Evolutionary conservation across 1,140 invertebrate species (phyloP).

Genomic region (Heterodera schachtii): DNA sequence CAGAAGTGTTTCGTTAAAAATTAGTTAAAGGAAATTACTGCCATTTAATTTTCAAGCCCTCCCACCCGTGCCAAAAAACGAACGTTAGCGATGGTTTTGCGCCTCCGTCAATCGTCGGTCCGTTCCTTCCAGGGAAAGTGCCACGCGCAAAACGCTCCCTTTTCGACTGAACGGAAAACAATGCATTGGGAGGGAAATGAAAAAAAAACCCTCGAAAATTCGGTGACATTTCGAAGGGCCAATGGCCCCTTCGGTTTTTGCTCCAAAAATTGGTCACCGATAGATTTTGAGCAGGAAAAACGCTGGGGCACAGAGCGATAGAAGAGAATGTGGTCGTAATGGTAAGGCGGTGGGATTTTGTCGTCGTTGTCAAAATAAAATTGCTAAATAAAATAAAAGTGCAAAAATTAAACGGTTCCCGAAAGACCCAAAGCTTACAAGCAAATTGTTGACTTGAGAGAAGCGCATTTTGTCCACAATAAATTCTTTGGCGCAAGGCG

Average conservation of each 20-base stretch:
- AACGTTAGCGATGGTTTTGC: conserved; percentile 55
- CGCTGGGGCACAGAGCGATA: conserved; percentile 53
- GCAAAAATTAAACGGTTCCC: not conserved
- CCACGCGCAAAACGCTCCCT: conserved; percentile 38
- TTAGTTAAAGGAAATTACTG: not conserved
- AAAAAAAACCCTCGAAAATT: conserved; percentile 6
- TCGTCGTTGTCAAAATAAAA: conserved; percentile 64
- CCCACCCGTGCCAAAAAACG: not conserved
- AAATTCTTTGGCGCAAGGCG: conserved; percentile 64
- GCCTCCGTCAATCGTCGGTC: conserved; percentile 60
- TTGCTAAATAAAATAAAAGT: conserved; percentile 37
- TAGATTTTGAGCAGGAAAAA: conserved; percentile 54
- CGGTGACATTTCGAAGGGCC: conserved; percentile 48
- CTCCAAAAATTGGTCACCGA: conserved; percentile 47
- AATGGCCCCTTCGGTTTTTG: conserved; percentile 38
- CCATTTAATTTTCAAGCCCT: not conserved
- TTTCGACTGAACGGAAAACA: not conserved
- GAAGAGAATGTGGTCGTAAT: conserved; percentile 58
- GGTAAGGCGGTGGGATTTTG: conserved; percentile 52
- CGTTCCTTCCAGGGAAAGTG: conserved; percentile 54
- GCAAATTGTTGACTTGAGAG: conserved; percentile 51
- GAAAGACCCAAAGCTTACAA: conserved; percentile 42
- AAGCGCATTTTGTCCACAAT: conserved; percentile 50
- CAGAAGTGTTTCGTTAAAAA: no score
- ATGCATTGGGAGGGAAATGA: not conserved